Evolutionary conservation across 2,797 vertebrate species (phyloP), one percentile per base, ranked within the genome.

Genomic region (Myotis myotis): DNA sequence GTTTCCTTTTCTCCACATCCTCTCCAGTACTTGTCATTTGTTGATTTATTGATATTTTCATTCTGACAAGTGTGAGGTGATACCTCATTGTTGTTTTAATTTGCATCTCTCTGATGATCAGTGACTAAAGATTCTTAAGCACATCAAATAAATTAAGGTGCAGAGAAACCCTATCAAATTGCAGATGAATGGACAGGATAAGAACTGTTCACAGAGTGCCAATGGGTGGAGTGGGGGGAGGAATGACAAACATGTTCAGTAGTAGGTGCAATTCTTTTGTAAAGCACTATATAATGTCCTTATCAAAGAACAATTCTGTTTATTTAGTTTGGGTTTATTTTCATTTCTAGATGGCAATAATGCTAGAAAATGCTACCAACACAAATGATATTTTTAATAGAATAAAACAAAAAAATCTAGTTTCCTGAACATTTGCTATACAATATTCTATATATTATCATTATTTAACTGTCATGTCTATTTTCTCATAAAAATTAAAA

Each of bases 401-500:
- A 57, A 81, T 36, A 72, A 9, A 97, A 36, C n/a, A 83, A 95
- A 36, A 97, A 90, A 89, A 82, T 16, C 38, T 36, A 94, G 86
- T n/a, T 89, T 74, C 64, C 44, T 12, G 5, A 84, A 78, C 0
- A 66, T 80, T 97, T 96, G 41, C 11, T 95, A 82, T 70, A 19
- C 60, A 81, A n/a, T 62, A 91, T 41, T 89, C 90, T 36, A 8
- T 74, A 81, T 87, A 91, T 90, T 96, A 86, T 88, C 96, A 86
- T 79, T 92, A 55, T 53, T 95, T 96, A 96, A 20, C 16, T 94
- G 75, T 90, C 96, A 72, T 68, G 9, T 91, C 94, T 80, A 20
- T 82, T 96, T 92, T 82, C 86, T 92, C 90, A 93, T 94, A 93
- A 98, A 96, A 94, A 6, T 95, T 93, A 80, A 97, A 93, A 91